These are phyloP conservation scores for Drosophila micromelanica DNA, from an alignment of 1,140 invertebrate genomes.

Conservation along the genomic window DNA sequence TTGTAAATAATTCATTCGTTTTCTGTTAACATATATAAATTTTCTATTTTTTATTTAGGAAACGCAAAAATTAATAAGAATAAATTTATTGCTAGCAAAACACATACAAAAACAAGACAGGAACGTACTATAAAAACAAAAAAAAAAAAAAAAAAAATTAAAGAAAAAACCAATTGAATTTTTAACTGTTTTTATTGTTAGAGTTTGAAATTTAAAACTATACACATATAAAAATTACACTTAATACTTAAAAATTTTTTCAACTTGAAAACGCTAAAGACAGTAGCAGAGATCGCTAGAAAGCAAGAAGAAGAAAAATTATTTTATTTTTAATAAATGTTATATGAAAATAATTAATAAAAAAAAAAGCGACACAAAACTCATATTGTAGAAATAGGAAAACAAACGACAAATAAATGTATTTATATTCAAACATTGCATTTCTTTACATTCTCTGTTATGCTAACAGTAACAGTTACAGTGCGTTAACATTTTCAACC, in stretches of 20 bases:
- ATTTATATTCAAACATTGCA: slow-evolving; percentile 73
- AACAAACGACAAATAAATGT: slow-evolving; percentile 80
- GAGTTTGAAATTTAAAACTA: slow-evolving; percentile 73
- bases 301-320: slow-evolving; percentile 61
- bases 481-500: slow-evolving; percentile 61
- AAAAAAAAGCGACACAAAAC: slow-evolving; percentile 52
- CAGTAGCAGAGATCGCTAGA: slow-evolving; percentile 52
- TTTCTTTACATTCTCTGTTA: slow-evolving; percentile 2
- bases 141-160: slow-evolving; percentile 33
- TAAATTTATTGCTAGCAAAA: slow-evolving; percentile 76
- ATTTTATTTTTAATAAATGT: slow-evolving; percentile 81
- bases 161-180: slow-evolving; percentile 60
- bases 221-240: slow-evolving; percentile 57
- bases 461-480: slow-evolving; percentile 19
- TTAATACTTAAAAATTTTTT: slow-evolving; percentile 71
- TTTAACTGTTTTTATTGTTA: slow-evolving; percentile 83
- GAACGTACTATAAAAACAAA: slow-evolving; percentile 62
- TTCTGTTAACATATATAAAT: slow-evolving; percentile 46
- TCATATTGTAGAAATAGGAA: slow-evolving; percentile 74
- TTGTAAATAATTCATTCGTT: slow-evolving; percentile 77
- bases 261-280: slow-evolving; percentile 66
- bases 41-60: slow-evolving; percentile 54
- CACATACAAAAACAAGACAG: slow-evolving; percentile 52
- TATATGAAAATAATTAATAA: slow-evolving; percentile 62
- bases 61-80: slow-evolving; percentile 52